phyloP scores from a whole-genome alignment of 2,113 vertebrate genomes.

The Hippopotamus amphibius region DNA sequence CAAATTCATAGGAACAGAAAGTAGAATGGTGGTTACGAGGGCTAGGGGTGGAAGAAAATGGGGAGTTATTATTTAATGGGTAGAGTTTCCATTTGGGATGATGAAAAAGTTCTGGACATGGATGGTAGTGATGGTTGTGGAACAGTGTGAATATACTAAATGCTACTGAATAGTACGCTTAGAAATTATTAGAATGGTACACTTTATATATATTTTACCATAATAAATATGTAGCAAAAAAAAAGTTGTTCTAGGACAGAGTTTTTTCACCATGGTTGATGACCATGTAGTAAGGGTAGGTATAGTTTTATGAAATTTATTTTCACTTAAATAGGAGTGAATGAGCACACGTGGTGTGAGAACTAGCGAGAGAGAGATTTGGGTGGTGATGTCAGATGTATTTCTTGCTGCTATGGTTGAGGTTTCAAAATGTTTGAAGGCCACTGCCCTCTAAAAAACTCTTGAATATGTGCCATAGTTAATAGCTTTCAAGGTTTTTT shows the following conservation, averaged over 20 bases:
- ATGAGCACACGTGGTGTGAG: not conserved
- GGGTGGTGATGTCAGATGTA: not conserved
- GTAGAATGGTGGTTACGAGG: not conserved
- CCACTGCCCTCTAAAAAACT: not conserved
- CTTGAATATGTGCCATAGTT: not conserved
- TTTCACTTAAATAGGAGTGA: constrained; percentile 41
- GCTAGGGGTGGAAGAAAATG: not conserved
- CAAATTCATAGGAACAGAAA: not conserved
- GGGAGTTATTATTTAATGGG: not conserved
- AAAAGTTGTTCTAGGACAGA: no score
- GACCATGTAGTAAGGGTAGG: not conserved
- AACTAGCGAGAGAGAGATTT: not conserved
- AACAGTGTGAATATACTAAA: not conserved
- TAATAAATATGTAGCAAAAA: not conserved
- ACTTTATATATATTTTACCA: not conserved
- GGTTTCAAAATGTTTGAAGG: constrained; percentile 23
- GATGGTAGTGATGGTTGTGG: not conserved
- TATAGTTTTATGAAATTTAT: not conserved
- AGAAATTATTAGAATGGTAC: not conserved
- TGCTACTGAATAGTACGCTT: not conserved
- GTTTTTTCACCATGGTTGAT: not conserved
- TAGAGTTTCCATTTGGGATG: not conserved
- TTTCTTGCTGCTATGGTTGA: constrained; percentile 29
- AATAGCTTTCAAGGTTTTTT: not conserved
- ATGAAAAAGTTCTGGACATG: not conserved